Evolutionary conservation across 2,888 invertebrate genomes (phyloP).

Genomic region (Nipponacmea schrenckii): DNA sequence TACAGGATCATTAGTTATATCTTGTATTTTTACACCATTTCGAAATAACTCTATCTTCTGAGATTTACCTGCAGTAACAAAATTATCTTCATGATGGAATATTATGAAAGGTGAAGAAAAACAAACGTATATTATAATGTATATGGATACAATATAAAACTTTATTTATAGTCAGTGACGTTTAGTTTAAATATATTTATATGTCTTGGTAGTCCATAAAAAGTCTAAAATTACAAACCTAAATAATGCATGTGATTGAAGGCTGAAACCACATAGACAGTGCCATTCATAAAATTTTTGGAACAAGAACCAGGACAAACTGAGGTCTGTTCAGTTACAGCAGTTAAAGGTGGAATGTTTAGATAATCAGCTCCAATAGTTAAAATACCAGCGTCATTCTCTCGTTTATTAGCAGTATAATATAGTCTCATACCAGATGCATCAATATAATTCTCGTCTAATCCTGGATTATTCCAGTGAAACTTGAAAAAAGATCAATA

Average conservation of each 20-base stretch:
- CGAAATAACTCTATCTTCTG: constrained; percentile 36
- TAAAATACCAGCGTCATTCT: constrained; percentile 37
- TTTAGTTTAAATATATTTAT: no score
- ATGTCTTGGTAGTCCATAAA: no score
- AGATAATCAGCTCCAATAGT: constrained; percentile 37
- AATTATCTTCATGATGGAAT: neutral
- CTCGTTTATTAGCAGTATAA: constrained; percentile 39
- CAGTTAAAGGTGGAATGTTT: constrained; percentile 37
- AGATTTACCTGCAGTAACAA: constrained; percentile 30
- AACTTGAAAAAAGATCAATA: constrained; percentile 28
- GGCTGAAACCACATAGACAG: constrained; percentile 32
- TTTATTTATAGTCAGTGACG: no score
- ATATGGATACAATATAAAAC: no score
- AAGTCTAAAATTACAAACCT: constrained; percentile 28
- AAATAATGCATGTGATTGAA: constrained; percentile 50
- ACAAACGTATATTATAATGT: no score
- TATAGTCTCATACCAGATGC: constrained; percentile 45
- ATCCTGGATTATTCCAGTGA: constrained; percentile 50
- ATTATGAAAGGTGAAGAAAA: no score
- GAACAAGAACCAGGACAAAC: constrained; percentile 27
- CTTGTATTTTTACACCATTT: constrained; percentile 29
- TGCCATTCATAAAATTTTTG: constrained; percentile 18
- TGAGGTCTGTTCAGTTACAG: constrained; percentile 13
- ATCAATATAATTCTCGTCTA: constrained; percentile 33
- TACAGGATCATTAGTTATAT: constrained; percentile 37